Evolutionary conservation across 2,797 vertebrate species (phyloP).

Genomic region (Rhynchonycteris naso): DNA sequence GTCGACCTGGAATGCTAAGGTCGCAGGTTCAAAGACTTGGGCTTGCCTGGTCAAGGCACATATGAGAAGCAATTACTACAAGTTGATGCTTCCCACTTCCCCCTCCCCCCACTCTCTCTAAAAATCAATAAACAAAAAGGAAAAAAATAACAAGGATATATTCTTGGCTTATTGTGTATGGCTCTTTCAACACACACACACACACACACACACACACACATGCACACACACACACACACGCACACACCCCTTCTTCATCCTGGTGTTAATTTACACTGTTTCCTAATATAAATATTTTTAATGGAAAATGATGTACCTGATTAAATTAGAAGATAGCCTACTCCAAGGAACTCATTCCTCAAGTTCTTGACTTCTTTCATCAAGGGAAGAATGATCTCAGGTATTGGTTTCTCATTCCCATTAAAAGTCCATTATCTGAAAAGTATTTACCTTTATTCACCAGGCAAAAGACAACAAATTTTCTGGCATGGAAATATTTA

Average conservation of each 20-base stretch:
- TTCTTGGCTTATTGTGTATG: background rate
- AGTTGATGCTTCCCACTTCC: too few species aligned
- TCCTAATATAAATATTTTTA: background rate
- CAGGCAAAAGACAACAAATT: slow-evolving; percentile 19
- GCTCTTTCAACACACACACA: background rate
- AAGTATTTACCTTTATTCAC: background rate
- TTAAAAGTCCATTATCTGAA: background rate
- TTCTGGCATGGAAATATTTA: slow-evolving; percentile 24
- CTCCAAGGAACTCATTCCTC: background rate
- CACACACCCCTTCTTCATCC: background rate
- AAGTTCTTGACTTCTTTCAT: slow-evolving; percentile 23
- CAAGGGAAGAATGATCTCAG: background rate
- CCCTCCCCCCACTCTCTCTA: too few species aligned
- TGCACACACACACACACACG: too few species aligned
- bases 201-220: background rate
- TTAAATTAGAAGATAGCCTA: background rate
- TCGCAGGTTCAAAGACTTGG: too few species aligned
- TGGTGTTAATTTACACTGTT: background rate
- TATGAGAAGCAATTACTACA: too few species aligned
- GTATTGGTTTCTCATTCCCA: background rate
- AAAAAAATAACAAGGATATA: too few species aligned
- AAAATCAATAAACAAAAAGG: too few species aligned
- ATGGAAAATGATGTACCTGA: background rate
- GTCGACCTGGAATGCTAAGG: too few species aligned
- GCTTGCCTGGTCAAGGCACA: too few species aligned